Percentiles rank a stretch among this genome's conserved stretches.
phyloP scores from a whole-genome alignment of 2,888 invertebrate species.

The Laothoe populi region DNA sequence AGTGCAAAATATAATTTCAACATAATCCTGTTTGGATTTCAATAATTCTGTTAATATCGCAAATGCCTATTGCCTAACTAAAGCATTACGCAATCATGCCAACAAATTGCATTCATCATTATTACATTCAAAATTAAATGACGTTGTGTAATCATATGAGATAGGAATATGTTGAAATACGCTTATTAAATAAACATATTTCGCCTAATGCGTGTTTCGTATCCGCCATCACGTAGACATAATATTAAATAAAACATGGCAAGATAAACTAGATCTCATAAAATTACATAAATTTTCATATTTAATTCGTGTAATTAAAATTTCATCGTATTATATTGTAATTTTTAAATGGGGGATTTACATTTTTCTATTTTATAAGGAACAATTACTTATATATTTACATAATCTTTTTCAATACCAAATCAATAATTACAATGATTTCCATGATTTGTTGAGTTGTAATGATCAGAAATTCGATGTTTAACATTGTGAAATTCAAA shows the following conservation, averaged over 20 bases:
- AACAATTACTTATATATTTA: too few species aligned
- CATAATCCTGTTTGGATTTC: background rate
- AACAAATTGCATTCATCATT: background rate
- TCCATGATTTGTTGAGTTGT: too few species aligned
- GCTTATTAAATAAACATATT: background rate
- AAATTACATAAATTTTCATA: too few species aligned
- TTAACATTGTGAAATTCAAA: background rate
- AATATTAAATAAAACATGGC: background rate
- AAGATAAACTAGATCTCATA: background rate
- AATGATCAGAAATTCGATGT: background rate
- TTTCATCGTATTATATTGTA: too few species aligned
- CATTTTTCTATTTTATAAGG: too few species aligned
- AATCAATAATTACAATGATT: too few species aligned
- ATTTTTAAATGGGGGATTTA: too few species aligned
- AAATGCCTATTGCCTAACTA: conserved; percentile 5
- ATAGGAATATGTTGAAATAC: background rate
- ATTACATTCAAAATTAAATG: conserved; percentile 3
- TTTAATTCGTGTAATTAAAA: too few species aligned
- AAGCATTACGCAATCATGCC: background rate
- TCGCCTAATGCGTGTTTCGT: background rate
- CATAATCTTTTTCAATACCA: too few species aligned
- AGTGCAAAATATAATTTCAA: background rate
- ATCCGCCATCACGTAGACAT: background rate
- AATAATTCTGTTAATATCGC: background rate
- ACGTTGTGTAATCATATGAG: background rate